Base-by-base conservation (phyloP, 2,797 vertebrate species). In the Enteromius anoplus region DNA sequence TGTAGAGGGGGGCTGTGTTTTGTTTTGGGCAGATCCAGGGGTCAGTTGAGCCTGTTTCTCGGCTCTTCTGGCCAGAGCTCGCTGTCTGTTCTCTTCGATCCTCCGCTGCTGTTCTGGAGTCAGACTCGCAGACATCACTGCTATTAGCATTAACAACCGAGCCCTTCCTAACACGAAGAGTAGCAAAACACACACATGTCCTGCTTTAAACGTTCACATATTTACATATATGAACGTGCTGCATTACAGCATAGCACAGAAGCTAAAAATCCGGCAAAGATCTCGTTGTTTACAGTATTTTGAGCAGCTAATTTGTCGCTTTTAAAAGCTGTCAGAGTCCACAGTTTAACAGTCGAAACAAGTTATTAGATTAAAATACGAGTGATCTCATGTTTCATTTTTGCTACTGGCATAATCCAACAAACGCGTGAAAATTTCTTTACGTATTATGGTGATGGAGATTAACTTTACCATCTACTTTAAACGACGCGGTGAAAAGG, bases 1-100 rank as follows among this genome's bases (percentile, higher is more conserved):
- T 49, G 47, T 15, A 49, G 47, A 49, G 47, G 47, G 14, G 49
- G 49, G 15, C 49, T 51, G 19, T 34, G 55, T 23, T 0, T 86
- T 72, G 78, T 1, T 82, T 32, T 5, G 79, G 34, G 64, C 80
- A 10, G 37, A 37, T 3, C 81, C 73, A 47, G 58, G 40, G 9
- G 86, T 85, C 1, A 34, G 40, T 37, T 93, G 93, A 75, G 93
- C 95, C 68, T 95, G 92, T 91, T 95, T 96, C 87, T 97, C 95
- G 3, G 98, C 97, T 93, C 98, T 95, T 82, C 95, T 94, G 40
- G 96, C 96, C 86, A 99, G 90, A 81, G 98, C 98, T 70, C 87
- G 95, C 79, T 88, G 95, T 40, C 97, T 93, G 89, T 99, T 99
- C 88, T 97, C 97, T 85, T 98, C 97, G 2, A 99, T 99, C 90